Percentiles rank a stretch among this genome's conserved stretches.
Conservation (phyloP, 2,797 vertebrate genomes). For the Telmatherina bonti region DNA sequence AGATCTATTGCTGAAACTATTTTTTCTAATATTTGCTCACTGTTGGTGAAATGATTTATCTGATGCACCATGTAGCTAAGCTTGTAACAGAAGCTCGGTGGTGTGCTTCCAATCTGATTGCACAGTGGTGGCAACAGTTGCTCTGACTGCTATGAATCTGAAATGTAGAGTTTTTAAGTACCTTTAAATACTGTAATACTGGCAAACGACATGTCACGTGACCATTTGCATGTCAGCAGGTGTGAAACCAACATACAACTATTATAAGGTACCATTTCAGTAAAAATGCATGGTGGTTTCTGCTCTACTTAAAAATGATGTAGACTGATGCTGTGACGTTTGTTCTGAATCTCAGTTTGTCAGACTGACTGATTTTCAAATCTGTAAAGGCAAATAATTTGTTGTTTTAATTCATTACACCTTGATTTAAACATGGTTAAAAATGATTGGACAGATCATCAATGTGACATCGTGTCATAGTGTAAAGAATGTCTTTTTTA, state of each 20-base stretch:
- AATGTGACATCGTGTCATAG: neutral
- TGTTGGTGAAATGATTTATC: slow-evolving; percentile 11
- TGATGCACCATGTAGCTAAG: neutral
- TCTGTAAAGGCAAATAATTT: neutral
- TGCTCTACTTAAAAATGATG: slow-evolving; percentile 1
- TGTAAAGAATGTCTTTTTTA: slow-evolving; percentile 15
- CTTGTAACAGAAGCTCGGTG: neutral
- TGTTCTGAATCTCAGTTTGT: neutral
- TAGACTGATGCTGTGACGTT: slow-evolving; percentile 1
- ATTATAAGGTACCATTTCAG: neutral
- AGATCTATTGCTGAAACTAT: neutral
- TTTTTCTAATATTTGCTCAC: slow-evolving; percentile 14
- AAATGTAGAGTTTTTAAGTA: slow-evolving; percentile 12
- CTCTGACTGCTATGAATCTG: neutral
- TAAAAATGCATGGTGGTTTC: neutral
- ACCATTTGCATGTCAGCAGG: neutral
- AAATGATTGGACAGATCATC: neutral
- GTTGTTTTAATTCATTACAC: neutral
- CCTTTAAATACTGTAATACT: neutral
- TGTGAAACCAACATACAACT: neutral
- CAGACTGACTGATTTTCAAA: neutral
- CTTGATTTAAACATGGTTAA: neutral
- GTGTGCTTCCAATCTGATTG: neutral
- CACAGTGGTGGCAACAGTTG: neutral
- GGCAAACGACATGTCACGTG: neutral